Base-by-base conservation (phyloP, 1,140 invertebrate species). In the Scaptodrosophila lebanonensis region DNA sequence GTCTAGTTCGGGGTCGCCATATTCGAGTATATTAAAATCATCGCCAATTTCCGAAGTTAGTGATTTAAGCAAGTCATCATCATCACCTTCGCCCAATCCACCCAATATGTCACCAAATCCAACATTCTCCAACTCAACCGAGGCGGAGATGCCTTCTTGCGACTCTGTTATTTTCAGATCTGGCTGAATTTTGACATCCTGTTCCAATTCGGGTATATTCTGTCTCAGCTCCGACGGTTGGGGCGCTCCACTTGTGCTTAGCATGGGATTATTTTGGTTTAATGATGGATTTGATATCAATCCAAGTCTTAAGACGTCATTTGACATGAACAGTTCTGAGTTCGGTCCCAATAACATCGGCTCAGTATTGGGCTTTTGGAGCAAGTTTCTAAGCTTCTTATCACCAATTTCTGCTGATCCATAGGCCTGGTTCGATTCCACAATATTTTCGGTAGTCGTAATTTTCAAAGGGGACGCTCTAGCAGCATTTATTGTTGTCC, bases 1-100 rank as follows among this genome's bases (percentile, higher is more conserved):
- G 54, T 95, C 94, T n/a, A 97, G 88, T 87, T 98, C 96, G 1
- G 96, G 94, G 90, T 98, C 96, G 0, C 95, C 96, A 88, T 97
- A 98, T 87, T 97, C 95, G 29, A 98, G 86, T 72, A 98, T 97
- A 86, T 98, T 98, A 87, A 98, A 98, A 87, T 97, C 96, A 79
- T 95, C 93, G 9, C 95, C 95, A 89, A 97, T 94, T 89, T 95
- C 93, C 22, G 93, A 95, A 89, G 89, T 88, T 63, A 90, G 77
- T 33, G 89, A 91, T 64, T 89, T 91, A 88, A 94, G 90, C 9
- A 97, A 88, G 54, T 96, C 90, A 82, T 97, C 95, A 83, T 97
- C 95, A 83, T 97, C 95, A 62, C 95, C 95, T 18, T 95, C 92
- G 2, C 92, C 94, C 18, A 95, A 88, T 44, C 95, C 94, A 27